Base-by-base conservation (phyloP, 2,113 vertebrate species). In the Semicossyphus pulcher region DNA sequence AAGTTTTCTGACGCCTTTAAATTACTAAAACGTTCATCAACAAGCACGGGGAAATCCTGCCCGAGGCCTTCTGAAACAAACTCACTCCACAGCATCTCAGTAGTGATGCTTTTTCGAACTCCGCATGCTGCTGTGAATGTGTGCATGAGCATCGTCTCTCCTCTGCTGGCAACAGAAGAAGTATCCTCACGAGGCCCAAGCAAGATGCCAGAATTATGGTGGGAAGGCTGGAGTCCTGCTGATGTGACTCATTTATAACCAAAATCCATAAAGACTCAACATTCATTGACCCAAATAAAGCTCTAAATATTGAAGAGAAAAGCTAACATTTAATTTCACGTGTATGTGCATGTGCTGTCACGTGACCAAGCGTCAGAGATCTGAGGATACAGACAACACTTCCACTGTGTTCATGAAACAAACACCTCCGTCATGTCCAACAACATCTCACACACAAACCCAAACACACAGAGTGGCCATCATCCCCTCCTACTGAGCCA, bases 401-500 rank as follows among this genome's bases (percentile, higher is more conserved):
- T 81, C 26, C 45, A 42, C 14, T 21, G 34, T 25, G n/a, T 39
- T 58, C 53, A 18, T 45, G 49, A 81, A 76, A 66, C 45, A 49
- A 39, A 76, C 60, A 85, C 72, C 76, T 78, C 73, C 49, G 64
- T 74, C 64, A 25, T 41, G 49, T 77, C 81, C 76, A 66, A 42
- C 37, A 54, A 49, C 41, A 67, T 48, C 71, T 20, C 73, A 25
- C 57, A 45, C 61, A 44, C 15, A 26, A 37, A 34, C 36, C 23
- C 65, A 45, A 20, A 29, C 58, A 32, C 26, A 44, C 9, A 36
- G 6, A 23, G 34, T 18, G n/a, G 54, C 78, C 54, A 75, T 78
- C 85, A 39, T 66, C 74, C 80, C 76, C 88, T 80, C 84, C 87
- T 63, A 85, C 91, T 39, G 72, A 57, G 65, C 61, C 83, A 81